phyloP scores from a whole-genome alignment of 2,888 invertebrate species.

The Stomorhina lunata region DNA sequence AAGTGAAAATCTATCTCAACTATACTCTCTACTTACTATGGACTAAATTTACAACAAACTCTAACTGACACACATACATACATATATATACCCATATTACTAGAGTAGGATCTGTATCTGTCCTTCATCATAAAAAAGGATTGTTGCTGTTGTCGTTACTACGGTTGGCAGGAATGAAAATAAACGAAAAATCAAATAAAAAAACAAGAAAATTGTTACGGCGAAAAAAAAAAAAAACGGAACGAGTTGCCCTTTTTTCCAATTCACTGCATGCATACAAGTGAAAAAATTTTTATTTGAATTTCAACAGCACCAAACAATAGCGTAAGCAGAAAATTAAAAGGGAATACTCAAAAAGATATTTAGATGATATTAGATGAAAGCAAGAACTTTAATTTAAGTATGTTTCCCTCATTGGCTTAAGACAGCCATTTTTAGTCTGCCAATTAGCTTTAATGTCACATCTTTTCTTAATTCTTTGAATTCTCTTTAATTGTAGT shows the following conservation, averaged over 20 bases:
- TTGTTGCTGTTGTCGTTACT: neutral
- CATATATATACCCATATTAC: no score
- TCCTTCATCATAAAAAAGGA: neutral
- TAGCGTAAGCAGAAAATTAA: neutral
- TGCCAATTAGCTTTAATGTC: no score
- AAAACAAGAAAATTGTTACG: neutral
- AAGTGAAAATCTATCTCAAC: neutral
- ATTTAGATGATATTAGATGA: no score
- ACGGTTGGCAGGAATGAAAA: neutral
- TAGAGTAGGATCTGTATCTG: no score
- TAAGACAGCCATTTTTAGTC: no score
- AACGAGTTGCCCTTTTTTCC: constrained; percentile 36
- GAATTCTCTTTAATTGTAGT: neutral
- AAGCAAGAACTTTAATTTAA: no score
- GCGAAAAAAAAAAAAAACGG: neutral
- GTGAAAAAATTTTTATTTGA: constrained; percentile 2
- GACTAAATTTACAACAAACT: neutral
- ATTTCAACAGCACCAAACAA: neutral
- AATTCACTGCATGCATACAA: constrained; percentile 32
- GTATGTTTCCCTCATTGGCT: no score
- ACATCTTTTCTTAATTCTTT: neutral
- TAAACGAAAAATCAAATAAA: no score
- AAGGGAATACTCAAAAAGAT: neutral
- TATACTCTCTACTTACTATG: neutral
- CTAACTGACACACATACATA: neutral